phyloP scores from a whole-genome alignment of 2,888 invertebrate species.

The Philereme transversata region DNA sequence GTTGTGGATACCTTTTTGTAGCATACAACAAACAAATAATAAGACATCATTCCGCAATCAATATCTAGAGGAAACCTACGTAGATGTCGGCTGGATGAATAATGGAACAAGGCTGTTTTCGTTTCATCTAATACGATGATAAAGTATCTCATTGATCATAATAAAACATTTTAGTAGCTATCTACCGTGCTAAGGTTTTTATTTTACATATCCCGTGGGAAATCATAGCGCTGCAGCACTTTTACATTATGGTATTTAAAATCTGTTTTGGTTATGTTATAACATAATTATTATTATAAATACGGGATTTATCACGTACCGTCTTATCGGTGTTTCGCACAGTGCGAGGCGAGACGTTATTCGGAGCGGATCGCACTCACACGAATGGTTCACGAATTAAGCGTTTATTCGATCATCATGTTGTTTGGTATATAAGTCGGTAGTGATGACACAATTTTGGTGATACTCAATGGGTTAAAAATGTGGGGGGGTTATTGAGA shows the following conservation, averaged over 20 bases:
- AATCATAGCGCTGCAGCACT: constrained; percentile 27
- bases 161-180: constrained; percentile 7
- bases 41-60: background rate
- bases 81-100: background rate
- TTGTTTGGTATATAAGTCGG: no score
- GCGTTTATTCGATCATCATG: no score
- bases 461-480: no score
- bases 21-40: background rate
- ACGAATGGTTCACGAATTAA: no score
- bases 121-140: background rate
- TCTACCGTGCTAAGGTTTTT: constrained; percentile 12
- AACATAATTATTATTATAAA: no score
- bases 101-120: background rate
- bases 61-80: no score
- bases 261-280: constrained; percentile 19
- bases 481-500: no score
- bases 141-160: constrained; percentile 2
- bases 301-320: no score
- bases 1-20: constrained; percentile 1
- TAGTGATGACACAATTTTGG: no score
- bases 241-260: constrained; percentile 19
- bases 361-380: no score
- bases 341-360: no score
- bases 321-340: no score
- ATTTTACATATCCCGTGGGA: constrained; percentile 32